Base-by-base conservation (phyloP, 1,140 invertebrate species). In the Rhagoletis zephyria region DNA sequence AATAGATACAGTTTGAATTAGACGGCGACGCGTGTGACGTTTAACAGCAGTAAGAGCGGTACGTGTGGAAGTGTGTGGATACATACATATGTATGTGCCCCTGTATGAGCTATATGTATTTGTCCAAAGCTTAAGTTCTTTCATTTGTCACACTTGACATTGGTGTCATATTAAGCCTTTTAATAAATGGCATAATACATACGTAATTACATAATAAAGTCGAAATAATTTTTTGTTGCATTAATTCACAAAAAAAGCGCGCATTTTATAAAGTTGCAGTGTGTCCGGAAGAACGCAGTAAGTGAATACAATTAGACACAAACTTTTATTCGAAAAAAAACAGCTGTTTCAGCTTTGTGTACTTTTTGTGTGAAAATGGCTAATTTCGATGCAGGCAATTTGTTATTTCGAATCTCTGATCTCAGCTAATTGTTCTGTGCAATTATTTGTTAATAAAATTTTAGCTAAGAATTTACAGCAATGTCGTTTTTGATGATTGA, bases 141-240 rank as follows among this genome's bases (percentile, higher is more conserved):
- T 48, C 40, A 48, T n/a, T 12, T 74, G 67, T n/a, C 67, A 74
- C 14, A 42, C 67, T 74, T 74, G 67, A 74, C 67, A 74, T 74
- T 74, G 67, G 67, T 74, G 67, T 74, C 67, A 74, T 4, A 74
- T 74, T 45, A 74, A 74, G n/a, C 40, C 40, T 16, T 56, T 16
- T 74, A 45, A 74, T 48, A 45, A 74, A 74, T 74, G 67, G 4
- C 12, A 74, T 74, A 74, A 74, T 74, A 4, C 12, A 74, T 74
- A 74, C 1, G 30, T 30, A 30, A 74, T 74, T 48, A 10, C 45
- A 14, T 42, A 45, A 42, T 30, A 48, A 42, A 14, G 42, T 48
- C 40, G 45, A 74, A 70, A 74, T 48, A 48, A n/a, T 74, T 45
- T 48, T 45, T 45, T 48, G 16, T 48, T 74, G 4, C 40, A 74